Evolutionary conservation across 2,113 vertebrate species (phyloP), one percentile per base, ranked within the genome.

Genomic region (Cyphomyrus discorhynchus): DNA sequence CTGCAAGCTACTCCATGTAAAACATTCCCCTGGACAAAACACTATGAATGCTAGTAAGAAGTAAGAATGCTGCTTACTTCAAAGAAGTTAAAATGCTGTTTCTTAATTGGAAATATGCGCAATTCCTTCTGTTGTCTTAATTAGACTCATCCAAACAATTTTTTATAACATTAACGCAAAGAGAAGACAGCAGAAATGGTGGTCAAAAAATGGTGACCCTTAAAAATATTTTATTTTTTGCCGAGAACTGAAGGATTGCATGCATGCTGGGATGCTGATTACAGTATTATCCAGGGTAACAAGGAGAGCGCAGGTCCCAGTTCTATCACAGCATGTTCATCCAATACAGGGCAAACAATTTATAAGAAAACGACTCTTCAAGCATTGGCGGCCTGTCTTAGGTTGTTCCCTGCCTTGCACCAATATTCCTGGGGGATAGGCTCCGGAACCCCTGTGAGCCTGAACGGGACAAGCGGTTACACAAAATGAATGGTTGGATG

Each of bases 11-110:
- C 94, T 93, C 91, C 93, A 90, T 86, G 90, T 89, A 89, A 93
- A 94, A 93, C 91, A 92, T 92, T 93, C 93, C 62, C 89, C 50
- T 88, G 87, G 47, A 70, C 62, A 89, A 93, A 94, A 92, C 94
- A 94, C 94, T 95, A 93, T 94, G 94, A 95, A 95, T 95, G 94
- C 93, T 93, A 94, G 94, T 93, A n/a, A n/a, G n/a, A n/a, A n/a
- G n/a, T n/a, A n/a, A n/a, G n/a, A n/a, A n/a, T n/a, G 86, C 46
- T 70, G 93, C 94, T 93, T 92, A 92, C 92, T 93, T 92, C 77
- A 82, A 89, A 93, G 93, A 93, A 91, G 92, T 87, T 62, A 50
- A 90, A 89, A 83, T 88, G 66, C 53, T 50, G n/a, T 88, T 90
- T 93, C 90, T 86, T 93, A 93, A 94, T 94, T 94, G 91, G 90